Base-by-base conservation (phyloP, 2,113 vertebrate species). In the Myotis brandtii region DNA sequence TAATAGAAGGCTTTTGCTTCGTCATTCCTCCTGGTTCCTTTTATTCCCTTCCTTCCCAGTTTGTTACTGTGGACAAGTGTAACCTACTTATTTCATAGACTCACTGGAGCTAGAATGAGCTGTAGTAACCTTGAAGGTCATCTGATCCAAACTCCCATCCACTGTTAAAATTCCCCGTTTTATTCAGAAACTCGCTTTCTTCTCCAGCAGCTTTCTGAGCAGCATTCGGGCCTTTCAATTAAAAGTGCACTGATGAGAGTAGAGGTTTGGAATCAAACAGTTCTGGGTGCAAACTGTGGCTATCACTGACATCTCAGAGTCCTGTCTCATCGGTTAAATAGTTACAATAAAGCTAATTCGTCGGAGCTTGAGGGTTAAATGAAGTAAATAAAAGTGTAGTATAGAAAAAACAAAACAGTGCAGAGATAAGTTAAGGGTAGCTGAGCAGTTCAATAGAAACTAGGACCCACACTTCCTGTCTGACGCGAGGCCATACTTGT, bases 1-100 rank as follows among this genome's bases (percentile, higher is more conserved):
- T 17, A 93, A 94, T n/a, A 75, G 95, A 91, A 87, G 94, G 85
- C 85, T 77, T 97, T 94, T 91, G 86, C 92, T 86, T 89, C 95
- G 95, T 94, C 94, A 95, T 94, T 89, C 50, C 82, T 82, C 92
- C 89, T 11, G 0, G 11, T 62, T 90, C 72, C 48, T 86, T 86
- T 91, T 80, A 82, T 54, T 81, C 66, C n/a, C 62, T 83, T 79
- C 86, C 77, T 95, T 90, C 52, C 88, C 82, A 67, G 66, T 93
- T 67, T 89, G 40, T 81, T 91, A 83, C 34, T 32, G 32, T 34
- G 50, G 76, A 67, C 46, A 95, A 94, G 37, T 34, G 64, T 46
- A 90, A 86, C 43, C 46, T 67, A 81, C 52, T 94, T 92, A 70
- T 83, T 94, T 91, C 46, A 87, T 23, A 91, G 64, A 96, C 62